Conservation (phyloP, 2,888 invertebrate species). For the Agrotis puta region DNA sequence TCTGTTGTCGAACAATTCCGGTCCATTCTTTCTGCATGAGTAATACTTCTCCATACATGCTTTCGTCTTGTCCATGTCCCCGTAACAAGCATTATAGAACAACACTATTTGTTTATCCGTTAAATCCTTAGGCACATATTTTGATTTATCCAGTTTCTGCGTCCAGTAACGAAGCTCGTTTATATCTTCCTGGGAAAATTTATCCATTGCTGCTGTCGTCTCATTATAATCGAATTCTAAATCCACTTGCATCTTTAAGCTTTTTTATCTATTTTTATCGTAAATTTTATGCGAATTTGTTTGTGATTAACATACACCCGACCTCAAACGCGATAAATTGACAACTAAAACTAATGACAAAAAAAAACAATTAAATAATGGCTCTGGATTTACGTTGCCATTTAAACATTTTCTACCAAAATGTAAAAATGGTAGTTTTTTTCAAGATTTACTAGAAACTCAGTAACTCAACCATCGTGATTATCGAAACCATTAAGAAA, state of each 20-base stretch:
- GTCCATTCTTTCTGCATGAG: conserved; percentile 89
- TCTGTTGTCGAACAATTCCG: conserved; percentile 92
- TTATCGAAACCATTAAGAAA: not conserved
- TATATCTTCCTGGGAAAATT: conserved; percentile 88
- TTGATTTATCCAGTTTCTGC: conserved; percentile 85
- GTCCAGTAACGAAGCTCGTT: conserved; percentile 86
- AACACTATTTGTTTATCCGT: conserved; percentile 92
- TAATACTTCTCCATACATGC: conserved; percentile 92
- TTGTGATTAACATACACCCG: conserved; percentile 70
- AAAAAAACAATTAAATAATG: conserved; percentile 46
- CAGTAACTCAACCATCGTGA: conserved; percentile 29
- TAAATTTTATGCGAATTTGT: conserved; percentile 73
- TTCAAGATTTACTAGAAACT: not conserved
- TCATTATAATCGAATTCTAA: conserved; percentile 86
- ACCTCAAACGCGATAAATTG: conserved; percentile 70
- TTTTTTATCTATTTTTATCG: conserved; percentile 68
- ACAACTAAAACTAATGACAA: conserved; percentile 84
- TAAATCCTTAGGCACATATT: conserved; percentile 88
- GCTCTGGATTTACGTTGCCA: conserved; percentile 44
- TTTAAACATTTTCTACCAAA: conserved; percentile 54
- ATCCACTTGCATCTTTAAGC: conserved; percentile 81
- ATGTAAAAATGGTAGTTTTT: conserved; percentile 7
- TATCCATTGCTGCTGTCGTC: conserved; percentile 85
- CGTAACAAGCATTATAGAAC: conserved; percentile 93
- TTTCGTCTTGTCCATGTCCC: conserved; percentile 90